Evolutionary conservation across 2,113 vertebrate genomes (phyloP).

Genomic region (Orthochromis indermauri): DNA sequence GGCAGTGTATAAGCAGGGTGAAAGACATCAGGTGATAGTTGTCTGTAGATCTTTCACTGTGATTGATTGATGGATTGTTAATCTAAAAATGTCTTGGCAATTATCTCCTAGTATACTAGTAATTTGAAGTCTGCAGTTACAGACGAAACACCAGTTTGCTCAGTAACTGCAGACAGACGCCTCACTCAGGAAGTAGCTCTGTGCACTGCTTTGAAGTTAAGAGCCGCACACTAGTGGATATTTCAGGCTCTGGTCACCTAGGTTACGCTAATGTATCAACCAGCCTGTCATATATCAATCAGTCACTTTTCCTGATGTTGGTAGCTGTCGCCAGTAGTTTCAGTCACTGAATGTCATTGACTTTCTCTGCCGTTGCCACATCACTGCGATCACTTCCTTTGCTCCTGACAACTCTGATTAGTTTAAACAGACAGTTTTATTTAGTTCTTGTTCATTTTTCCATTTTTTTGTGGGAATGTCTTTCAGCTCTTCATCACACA

Average conservation of each 20-base stretch:
- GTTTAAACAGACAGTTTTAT: not conserved
- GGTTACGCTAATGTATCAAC: not conserved
- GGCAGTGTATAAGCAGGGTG: rapidly evolving
- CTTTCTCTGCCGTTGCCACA: rapidly evolving
- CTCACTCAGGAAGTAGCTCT: rapidly evolving
- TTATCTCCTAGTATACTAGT: rapidly evolving
- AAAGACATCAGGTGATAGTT: not conserved
- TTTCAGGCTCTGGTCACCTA: not conserved
- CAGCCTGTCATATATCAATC: not conserved
- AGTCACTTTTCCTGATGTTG: not conserved
- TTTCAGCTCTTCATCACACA: not conserved
- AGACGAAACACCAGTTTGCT: not conserved
- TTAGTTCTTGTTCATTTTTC: not conserved
- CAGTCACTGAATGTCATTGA: not conserved
- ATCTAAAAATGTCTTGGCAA: not conserved
- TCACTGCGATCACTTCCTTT: not conserved
- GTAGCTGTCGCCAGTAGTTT: not conserved
- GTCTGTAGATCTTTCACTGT: not conserved
- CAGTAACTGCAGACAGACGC: not conserved
- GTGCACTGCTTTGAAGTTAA: not conserved
- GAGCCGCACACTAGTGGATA: not conserved
- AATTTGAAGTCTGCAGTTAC: not conserved
- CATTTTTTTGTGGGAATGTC: not conserved
- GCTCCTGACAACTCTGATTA: rapidly evolving
- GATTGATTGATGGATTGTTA: rapidly evolving